phyloP scores from a whole-genome alignment of 1,140 invertebrate species.

The Epicauta chinensis region DNA sequence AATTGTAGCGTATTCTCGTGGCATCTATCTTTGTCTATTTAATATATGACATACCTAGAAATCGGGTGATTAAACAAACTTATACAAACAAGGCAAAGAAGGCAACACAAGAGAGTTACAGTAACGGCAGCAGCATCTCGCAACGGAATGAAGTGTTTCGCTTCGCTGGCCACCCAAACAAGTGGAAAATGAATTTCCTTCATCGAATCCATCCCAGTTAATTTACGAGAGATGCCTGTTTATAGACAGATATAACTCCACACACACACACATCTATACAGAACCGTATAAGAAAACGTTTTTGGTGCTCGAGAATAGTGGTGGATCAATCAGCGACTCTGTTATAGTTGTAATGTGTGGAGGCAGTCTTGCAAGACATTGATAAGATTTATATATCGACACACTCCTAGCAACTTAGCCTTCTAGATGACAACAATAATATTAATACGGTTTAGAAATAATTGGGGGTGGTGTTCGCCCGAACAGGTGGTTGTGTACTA shows the following conservation, averaged over 20 bases:
- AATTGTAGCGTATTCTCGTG: too few relatives aligned
- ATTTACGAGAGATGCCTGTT: conserved; percentile 42
- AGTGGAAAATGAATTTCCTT: conserved; percentile 45
- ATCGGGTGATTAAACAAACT: conserved; percentile 24
- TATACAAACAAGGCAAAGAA: conserved; percentile 24
- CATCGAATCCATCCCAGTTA: conserved; percentile 43
- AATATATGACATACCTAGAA: conserved; percentile 5
- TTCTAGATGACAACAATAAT: too few relatives aligned
- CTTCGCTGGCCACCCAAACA: conserved; percentile 41
- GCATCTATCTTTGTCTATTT: too few relatives aligned
- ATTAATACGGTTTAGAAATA: too few relatives aligned
- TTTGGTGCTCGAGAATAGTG: too few relatives aligned
- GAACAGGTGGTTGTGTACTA: conserved; percentile 15
- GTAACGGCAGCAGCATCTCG: too few relatives aligned
- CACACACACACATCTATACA: conserved; percentile 29
- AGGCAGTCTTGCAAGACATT: conserved; percentile 42
- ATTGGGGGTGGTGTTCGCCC: not conserved
- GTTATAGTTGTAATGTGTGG: conserved; percentile 8
- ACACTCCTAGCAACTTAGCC: too few relatives aligned
- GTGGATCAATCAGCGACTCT: conserved; percentile 36
- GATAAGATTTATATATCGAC: conserved; percentile 45
- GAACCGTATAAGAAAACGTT: too few relatives aligned
- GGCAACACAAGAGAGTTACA: not conserved
- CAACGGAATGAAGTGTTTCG: conserved; percentile 31
- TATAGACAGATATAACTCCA: conserved; percentile 42